Conservation (phyloP, 1,140 invertebrate genomes). For the Bombus ignitus region DNA sequence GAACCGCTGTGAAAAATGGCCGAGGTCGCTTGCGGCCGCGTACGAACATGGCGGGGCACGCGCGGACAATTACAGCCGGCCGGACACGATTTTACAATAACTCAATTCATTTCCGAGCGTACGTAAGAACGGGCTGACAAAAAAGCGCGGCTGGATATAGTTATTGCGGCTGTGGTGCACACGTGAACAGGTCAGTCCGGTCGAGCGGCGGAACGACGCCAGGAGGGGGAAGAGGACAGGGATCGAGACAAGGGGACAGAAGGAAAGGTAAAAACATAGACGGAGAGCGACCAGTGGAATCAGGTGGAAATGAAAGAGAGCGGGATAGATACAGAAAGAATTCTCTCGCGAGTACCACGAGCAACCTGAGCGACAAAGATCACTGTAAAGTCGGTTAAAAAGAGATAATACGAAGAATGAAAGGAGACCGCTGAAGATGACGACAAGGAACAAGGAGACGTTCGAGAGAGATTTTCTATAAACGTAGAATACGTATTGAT, state of each 20-base stretch:
- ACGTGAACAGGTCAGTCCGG: slow-evolving; percentile 67
- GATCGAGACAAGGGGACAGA: background rate
- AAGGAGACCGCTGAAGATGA: background rate
- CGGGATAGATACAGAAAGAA: slow-evolving; percentile 4
- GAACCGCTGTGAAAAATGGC: slow-evolving; percentile 36
- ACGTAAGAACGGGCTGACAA: slow-evolving; percentile 53
- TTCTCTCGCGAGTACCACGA: background rate
- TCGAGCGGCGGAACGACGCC: slow-evolving; percentile 52
- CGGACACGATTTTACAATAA: slow-evolving; percentile 63
- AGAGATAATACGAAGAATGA: background rate
- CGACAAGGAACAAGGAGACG: no score
- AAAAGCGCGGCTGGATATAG: slow-evolving; percentile 63
- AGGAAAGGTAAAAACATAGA: slow-evolving; percentile 23
- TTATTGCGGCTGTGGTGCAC: slow-evolving; percentile 61
- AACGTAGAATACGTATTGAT: no score
- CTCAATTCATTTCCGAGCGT: slow-evolving; percentile 65
- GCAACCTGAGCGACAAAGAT: background rate
- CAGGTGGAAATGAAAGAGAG: slow-evolving; percentile 10
- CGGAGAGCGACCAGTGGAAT: background rate
- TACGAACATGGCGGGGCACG: slow-evolving; percentile 1
- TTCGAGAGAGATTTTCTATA: no score
- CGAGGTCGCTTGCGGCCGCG: background rate
- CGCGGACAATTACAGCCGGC: slow-evolving; percentile 50
- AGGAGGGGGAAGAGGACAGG: background rate
- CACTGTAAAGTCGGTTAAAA: background rate